Base-by-base conservation (phyloP, 2,113 vertebrate genomes). In the Anolis sagrei region DNA sequence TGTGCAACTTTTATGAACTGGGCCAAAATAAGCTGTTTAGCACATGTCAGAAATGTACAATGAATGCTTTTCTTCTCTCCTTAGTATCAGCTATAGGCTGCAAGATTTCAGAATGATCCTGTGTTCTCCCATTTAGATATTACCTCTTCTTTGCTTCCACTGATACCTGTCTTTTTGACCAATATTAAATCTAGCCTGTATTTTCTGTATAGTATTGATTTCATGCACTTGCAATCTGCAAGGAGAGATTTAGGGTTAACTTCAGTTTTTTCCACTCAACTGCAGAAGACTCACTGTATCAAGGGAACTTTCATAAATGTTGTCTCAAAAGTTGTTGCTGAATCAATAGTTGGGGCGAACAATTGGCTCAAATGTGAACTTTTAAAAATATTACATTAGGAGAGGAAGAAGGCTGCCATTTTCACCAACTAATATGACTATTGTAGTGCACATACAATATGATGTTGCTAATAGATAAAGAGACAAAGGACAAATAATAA, bases 21-120 rank as follows among this genome's bases (percentile, higher is more conserved):
- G 87, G 86, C 73, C 92, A 91, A 95, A 95, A 93, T 76, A 85
- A 75, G 78, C 49, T 86, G 68, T n/a, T 94, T 91, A 85, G 78
- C 83, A 87, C 79, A 88, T 32, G 32, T 11, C 91, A 39, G 79
- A 92, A 93, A 88, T 0, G 14, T 77, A 90, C 85, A 93, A 74
- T 44, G 19, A 61, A 51, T 83, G 54, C 85, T 91, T 85, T 91
- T 91, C 62, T 89, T 72, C 68, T 81, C 51, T 76, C 8, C 87
- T 92, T 91, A 80, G 64, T 49, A 85, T 70, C 92, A 90, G 79
- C 29, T 79, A 89, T 2, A 83, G n/a, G 73, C 2, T 66, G 58
- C 44, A 91, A 83, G 66, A 91, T 79, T 89, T 86, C 88, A 10
- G 83, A n/a, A n/a, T n/a, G n/a, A 54, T 82, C 80, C 48, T 69